These are phyloP conservation scores for Syrmaticus mikado DNA, from an alignment of 2,113 vertebrate species.

Conservation along the genomic window DNA sequence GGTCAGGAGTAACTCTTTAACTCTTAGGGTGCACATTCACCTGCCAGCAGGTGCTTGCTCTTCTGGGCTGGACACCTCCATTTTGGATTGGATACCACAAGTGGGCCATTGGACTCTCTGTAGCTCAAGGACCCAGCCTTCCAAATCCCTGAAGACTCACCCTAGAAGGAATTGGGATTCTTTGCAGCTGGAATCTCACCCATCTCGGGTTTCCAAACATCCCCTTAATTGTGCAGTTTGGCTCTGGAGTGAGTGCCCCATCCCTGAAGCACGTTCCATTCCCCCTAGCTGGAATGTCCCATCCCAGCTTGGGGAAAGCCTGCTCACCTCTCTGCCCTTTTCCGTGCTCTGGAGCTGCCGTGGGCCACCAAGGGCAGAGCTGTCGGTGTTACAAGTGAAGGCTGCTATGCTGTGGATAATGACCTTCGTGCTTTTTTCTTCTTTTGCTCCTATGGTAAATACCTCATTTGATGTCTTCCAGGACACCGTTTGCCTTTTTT, in stretches of 20 bases:
- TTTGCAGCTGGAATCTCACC: background rate
- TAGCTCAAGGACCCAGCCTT: background rate
- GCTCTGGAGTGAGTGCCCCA: background rate
- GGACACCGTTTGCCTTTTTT: background rate
- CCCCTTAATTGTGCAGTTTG: background rate
- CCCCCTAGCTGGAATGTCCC: background rate
- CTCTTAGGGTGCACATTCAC: background rate
- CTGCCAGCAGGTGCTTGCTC: background rate
- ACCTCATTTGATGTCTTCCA: background rate
- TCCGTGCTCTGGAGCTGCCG: background rate
- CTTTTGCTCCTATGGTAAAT: background rate
- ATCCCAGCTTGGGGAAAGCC: background rate
- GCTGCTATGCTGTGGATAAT: background rate
- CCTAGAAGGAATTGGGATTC: background rate
- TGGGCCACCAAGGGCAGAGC: background rate
- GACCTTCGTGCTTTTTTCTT: background rate
- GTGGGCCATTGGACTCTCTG: background rate
- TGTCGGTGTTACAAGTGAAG: background rate
- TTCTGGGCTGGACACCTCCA: background rate
- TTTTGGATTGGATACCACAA: background rate
- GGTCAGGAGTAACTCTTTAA: background rate
- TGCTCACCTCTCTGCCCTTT: background rate
- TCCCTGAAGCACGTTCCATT: background rate
- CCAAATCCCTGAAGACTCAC: background rate
- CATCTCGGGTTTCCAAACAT: background rate